Evolutionary conservation across 2,113 vertebrate genomes (phyloP).

Genomic region (Pygoscelis adeliae): DNA sequence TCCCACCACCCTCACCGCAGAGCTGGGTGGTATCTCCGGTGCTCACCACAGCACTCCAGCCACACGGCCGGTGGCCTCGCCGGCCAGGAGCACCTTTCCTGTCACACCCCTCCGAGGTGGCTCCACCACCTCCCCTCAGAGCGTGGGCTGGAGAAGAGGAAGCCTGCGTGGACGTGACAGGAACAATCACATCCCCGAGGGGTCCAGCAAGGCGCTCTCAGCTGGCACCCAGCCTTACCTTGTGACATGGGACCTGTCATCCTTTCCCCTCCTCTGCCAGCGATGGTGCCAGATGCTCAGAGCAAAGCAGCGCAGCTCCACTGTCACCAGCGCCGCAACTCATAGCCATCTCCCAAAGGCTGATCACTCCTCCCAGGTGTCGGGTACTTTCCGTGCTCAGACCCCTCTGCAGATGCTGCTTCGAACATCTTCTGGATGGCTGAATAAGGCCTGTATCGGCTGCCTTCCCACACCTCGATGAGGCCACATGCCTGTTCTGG

Average conservation of each 20-base stretch:
- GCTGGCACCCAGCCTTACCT: not conserved
- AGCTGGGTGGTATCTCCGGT: not conserved
- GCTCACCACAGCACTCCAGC: not conserved
- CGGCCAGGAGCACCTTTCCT: not conserved
- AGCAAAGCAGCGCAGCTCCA: not conserved
- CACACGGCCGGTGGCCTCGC: fast-evolving
- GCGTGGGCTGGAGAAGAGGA: not conserved
- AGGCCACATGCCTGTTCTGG: not conserved
- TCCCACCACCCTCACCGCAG: not conserved
- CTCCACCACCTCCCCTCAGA: not conserved
- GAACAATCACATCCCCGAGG: not conserved
- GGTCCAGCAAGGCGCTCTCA: not conserved
- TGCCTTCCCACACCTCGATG: not conserved
- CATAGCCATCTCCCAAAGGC: not conserved
- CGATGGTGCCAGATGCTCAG: not conserved
- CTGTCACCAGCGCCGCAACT: not conserved
- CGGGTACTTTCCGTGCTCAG: not conserved
- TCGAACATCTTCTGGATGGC: not conserved
- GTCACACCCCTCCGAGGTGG: not conserved
- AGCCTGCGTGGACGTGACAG: fast-evolving
- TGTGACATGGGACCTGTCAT: fast-evolving
- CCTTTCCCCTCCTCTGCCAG: not conserved
- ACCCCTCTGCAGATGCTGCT: not conserved
- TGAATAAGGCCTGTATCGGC: not conserved
- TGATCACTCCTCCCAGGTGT: not conserved